Percentiles rank a stretch among this genome's conserved stretches.
Evolutionary conservation across 2,888 invertebrate genomes (phyloP).

Genomic region (Tetragonisca angustula): DNA sequence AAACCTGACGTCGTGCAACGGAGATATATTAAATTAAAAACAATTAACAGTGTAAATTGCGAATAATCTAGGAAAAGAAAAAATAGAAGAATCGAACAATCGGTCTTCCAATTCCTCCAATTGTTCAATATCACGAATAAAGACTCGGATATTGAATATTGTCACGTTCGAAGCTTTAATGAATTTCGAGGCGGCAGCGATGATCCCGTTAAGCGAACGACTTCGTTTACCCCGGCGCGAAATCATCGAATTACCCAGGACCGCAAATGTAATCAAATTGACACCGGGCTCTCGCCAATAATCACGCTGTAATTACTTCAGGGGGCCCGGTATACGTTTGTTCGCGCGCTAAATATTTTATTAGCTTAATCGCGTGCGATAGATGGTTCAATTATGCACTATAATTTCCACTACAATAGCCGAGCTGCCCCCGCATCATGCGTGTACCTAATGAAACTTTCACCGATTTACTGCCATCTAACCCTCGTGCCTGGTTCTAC

Average conservation of each 20-base stretch:
- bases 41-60: too few relatives aligned
- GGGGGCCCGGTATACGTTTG: background rate
- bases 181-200: background rate
- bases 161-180: background rate
- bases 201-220: background rate
- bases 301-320: constrained; percentile 30
- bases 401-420: constrained; percentile 19
- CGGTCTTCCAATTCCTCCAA: background rate
- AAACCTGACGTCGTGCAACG: too few relatives aligned
- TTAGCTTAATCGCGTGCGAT: constrained; percentile 17
- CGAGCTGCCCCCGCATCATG: background rate
- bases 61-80: too few relatives aligned
- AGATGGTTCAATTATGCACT: constrained; percentile 28
- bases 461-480: background rate
- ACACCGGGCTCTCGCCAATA: constrained; percentile 6
- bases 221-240: background rate
- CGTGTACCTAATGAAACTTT: constrained; percentile 9
- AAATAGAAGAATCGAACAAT: background rate
- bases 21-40: too few relatives aligned
- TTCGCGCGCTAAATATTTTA: constrained; percentile 31
- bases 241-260: constrained; percentile 13
- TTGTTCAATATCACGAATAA: background rate
- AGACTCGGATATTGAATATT: background rate
- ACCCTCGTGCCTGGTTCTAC: background rate
- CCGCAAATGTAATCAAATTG: constrained; percentile 15